Conservation (phyloP, 30 jellyfish, hydroid and myxozoan species). For the Turritopsis rubra region DNA sequence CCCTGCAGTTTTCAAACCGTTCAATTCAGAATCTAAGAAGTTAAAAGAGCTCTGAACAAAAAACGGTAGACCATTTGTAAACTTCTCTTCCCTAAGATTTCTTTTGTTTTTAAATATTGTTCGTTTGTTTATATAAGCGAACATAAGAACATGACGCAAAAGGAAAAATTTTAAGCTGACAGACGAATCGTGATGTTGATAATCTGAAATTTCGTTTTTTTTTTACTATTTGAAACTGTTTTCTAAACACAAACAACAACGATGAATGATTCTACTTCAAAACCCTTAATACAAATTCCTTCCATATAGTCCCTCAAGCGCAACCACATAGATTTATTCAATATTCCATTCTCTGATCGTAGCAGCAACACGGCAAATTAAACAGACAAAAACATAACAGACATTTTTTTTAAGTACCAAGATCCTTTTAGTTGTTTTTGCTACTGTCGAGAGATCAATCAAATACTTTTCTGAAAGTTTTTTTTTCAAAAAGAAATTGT, state of each 20-base stretch:
- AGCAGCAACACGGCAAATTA: neutral
- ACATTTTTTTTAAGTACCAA: neutral
- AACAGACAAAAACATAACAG: neutral
- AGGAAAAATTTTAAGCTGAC: neutral
- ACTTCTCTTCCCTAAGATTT: neutral
- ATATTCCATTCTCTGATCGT: neutral
- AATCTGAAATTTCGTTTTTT: neutral
- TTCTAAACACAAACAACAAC: neutral
- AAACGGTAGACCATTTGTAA: no score
- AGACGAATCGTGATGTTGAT: no score
- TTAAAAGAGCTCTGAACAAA: neutral
- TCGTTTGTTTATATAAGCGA: neutral
- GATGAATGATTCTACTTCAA: neutral
- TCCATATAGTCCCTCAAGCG: neutral
- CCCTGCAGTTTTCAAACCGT: neutral
- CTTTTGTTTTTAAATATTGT: neutral
- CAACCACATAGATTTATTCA: neutral
- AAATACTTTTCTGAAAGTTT: neutral
- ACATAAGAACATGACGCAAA: neutral
- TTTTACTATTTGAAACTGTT: neutral
- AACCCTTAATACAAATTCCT: neutral
- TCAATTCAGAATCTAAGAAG: neutral
- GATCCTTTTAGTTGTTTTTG: neutral
- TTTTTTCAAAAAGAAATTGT: neutral
- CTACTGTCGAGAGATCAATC: neutral